Conservation (phyloP, 2,888 invertebrate genomes). For the Cryptophagus acutangulus region DNA sequence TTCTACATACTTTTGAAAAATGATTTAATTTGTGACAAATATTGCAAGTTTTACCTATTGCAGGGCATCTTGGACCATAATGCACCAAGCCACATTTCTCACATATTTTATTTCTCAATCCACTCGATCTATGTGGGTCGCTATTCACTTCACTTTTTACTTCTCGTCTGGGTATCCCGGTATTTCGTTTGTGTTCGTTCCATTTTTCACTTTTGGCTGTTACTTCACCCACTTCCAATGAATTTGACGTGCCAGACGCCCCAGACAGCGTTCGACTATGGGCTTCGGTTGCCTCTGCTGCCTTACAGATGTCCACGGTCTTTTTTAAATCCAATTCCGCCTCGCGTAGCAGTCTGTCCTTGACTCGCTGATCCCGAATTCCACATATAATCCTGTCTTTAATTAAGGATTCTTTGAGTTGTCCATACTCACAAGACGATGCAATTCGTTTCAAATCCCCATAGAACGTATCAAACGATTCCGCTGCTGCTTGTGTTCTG, state of each 20-base stretch:
- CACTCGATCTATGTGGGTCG: no score
- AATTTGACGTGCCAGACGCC: no score
- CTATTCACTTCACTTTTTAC: no score
- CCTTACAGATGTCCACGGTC: slow-evolving; percentile 12
- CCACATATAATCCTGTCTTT: slow-evolving; percentile 6
- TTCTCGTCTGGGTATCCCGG: background rate
- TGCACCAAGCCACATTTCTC: background rate
- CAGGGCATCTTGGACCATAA: background rate
- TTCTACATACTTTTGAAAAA: background rate
- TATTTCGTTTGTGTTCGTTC: slow-evolving; percentile 2
- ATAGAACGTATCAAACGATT: slow-evolving; percentile 6
- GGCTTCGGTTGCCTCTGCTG: slow-evolving; percentile 11
- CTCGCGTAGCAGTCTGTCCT: slow-evolving; percentile 2
- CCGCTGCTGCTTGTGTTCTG: slow-evolving; percentile 4
- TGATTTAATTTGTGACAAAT: slow-evolving; percentile 4
- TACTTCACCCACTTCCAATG: background rate
- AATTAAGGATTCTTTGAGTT: slow-evolving; percentile 1
- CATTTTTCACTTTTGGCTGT: background rate
- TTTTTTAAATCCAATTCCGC: slow-evolving; percentile 8
- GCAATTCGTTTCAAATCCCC: slow-evolving; percentile 5
- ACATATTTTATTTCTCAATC: slow-evolving; percentile 4
- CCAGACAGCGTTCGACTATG: no score
- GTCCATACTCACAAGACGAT: slow-evolving; percentile 2
- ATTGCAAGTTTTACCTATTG: background rate
- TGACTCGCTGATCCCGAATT: background rate